These are phyloP conservation scores for Coptodon bakossiorum DNA, from an alignment of 2,113 vertebrate species.

Conservation along the genomic window DNA sequence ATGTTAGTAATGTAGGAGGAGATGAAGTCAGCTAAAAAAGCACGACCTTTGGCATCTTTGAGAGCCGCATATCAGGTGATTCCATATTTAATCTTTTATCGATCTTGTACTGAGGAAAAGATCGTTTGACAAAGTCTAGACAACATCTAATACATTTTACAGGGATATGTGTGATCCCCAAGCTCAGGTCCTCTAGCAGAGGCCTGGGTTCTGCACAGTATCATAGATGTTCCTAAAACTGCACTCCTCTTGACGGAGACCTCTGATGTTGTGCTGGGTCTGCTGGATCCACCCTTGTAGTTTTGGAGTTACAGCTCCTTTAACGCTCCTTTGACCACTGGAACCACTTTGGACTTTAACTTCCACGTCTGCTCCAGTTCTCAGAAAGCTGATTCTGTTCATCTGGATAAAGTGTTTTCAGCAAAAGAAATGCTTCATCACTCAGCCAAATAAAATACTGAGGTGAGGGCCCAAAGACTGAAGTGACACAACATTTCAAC, in stretches of 20 bases:
- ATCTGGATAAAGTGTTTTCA: background rate
- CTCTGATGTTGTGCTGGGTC: background rate
- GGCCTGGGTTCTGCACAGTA: background rate
- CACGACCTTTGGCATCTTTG: background rate
- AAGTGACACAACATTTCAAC: background rate
- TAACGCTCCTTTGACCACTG: background rate
- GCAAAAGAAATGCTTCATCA: background rate
- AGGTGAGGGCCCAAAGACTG: background rate
- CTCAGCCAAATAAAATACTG: background rate
- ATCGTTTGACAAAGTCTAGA: background rate
- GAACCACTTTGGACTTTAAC: background rate
- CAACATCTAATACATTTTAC: background rate
- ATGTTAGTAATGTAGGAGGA: background rate
- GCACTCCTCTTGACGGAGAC: background rate
- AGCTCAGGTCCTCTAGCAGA: background rate
- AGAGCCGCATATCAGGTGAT: background rate
- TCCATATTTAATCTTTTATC: background rate
- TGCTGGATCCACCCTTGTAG: background rate
- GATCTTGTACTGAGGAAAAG: background rate
- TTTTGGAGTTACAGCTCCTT: background rate
- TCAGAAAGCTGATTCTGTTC: background rate
- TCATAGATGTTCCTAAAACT: background rate
- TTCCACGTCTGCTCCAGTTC: background rate
- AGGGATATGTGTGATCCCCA: background rate
- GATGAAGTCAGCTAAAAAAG: constrained; percentile 34